A percentile compares a stretch with the other conserved stretches of the same genome.
These are phyloP conservation scores for Scaptomyza reducta DNA, from an alignment of 2,888 invertebrate genomes.

Conservation along the genomic window DNA sequence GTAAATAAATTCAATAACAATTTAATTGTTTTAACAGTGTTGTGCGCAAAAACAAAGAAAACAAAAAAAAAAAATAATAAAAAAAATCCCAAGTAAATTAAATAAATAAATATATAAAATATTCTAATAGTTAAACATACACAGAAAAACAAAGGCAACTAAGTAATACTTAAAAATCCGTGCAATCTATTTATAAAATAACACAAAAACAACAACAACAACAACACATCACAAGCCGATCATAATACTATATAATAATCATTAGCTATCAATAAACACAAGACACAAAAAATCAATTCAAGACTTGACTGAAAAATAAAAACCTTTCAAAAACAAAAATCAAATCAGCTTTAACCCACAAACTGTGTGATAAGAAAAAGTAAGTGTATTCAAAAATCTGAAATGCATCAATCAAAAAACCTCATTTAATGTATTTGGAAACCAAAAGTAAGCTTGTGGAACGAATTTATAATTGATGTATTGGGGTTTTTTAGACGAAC, in stretches of 20 bases:
- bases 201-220: conserved; percentile 52
- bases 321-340: not conserved
- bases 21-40: conserved; percentile 74
- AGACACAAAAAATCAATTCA: conserved; percentile 16
- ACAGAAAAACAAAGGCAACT: conserved; percentile 46
- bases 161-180: conserved; percentile 70
- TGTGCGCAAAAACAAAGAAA: conserved; percentile 43
- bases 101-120: conserved; percentile 56
- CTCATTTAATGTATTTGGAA: conserved; percentile 22
- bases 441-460: conserved; percentile 62
- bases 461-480: conserved; percentile 73
- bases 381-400: conserved; percentile 54
- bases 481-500: not conserved
- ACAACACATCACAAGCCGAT: conserved; percentile 30
- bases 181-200: conserved; percentile 81
- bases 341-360: conserved; percentile 36
- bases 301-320: conserved; percentile 45
- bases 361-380: conserved; percentile 60
- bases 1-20: conserved; percentile 72
- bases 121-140: conserved; percentile 56
- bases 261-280: conserved; percentile 17
- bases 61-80: conserved; percentile 26
- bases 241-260: conserved; percentile 39
- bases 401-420: conserved; percentile 66
- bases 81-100: conserved; percentile 48